These are phyloP conservation scores for Cerastis rubricosa DNA, from an alignment of 2,888 invertebrate genomes.

Conservation along the genomic window DNA sequence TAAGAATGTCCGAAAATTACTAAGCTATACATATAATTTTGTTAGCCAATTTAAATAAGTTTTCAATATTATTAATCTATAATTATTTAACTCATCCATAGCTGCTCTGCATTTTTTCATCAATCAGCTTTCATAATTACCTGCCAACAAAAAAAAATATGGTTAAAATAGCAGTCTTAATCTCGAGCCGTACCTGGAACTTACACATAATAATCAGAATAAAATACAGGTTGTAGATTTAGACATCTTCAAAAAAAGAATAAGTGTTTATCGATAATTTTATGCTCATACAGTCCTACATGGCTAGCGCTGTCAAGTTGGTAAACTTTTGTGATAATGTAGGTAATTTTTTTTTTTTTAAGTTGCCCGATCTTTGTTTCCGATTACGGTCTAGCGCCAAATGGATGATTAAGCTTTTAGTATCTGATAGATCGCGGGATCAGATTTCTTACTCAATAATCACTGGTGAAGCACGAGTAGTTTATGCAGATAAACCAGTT, in stretches of 20 bases:
- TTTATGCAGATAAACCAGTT: conserved; percentile 32
- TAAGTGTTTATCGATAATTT: not conserved
- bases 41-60: not conserved
- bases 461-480: not conserved
- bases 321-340: not conserved
- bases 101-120: conserved; percentile 13
- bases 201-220: not conserved
- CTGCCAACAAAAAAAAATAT: conserved; percentile 55
- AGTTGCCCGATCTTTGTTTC: not conserved
- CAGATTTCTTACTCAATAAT: not conserved
- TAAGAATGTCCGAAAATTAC: too few relatives aligned
- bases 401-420: not conserved
- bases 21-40: not conserved
- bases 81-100: not conserved
- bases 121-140: conserved; percentile 43
- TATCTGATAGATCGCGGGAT: not conserved
- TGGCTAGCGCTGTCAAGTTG: not conserved
- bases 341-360: not conserved
- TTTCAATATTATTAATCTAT: not conserved
- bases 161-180: conserved; percentile 8
- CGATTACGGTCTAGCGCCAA: not conserved
- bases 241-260: not conserved
- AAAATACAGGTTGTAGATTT: not conserved
- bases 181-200: not conserved
- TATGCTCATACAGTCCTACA: not conserved